Evolutionary conservation across 2,888 invertebrate genomes (phyloP).

Genomic region (Trissolcus japonicus): DNA sequence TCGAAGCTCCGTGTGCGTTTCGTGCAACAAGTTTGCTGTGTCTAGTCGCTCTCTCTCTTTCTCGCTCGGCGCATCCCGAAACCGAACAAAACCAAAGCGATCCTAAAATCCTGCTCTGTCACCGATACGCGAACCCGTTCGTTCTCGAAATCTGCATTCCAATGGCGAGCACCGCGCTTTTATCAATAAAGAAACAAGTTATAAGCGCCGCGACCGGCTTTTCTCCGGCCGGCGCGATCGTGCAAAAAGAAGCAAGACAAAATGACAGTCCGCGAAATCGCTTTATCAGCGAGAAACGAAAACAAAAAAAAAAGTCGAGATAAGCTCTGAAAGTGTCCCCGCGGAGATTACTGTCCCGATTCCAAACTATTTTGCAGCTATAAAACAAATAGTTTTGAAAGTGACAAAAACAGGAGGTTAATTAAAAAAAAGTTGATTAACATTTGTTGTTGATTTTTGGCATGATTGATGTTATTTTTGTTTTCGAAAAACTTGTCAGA

Average conservation of each 20-base stretch:
- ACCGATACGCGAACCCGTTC: conserved; percentile 45
- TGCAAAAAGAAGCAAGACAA: conserved; percentile 3
- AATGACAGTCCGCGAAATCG: neutral
- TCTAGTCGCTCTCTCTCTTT: conserved; percentile 13
- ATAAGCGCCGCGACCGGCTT: conserved; percentile 31
- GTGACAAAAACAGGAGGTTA: neutral
- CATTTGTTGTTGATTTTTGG: too few species aligned
- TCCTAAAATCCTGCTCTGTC: conserved; percentile 51
- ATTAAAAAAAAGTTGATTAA: too few species aligned
- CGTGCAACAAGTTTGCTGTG: conserved; percentile 35
- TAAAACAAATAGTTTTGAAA: neutral
- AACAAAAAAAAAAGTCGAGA: neutral
- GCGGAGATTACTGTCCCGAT: neutral
- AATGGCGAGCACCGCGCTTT: conserved; percentile 26
- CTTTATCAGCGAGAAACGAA: conserved; percentile 11
- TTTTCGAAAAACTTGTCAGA: too few species aligned
- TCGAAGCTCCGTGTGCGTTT: conserved; percentile 18
- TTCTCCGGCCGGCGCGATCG: neutral
- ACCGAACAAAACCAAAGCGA: conserved; percentile 41
- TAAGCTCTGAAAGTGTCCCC: neutral
- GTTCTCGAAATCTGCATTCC: conserved; percentile 50
- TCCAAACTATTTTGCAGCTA: neutral
- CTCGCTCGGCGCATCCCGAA: conserved; percentile 13
- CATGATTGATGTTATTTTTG: too few species aligned
- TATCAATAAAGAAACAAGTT: conserved; percentile 47